Evolutionary conservation across 2,888 invertebrate species (phyloP).

Genomic region (Ernsta delagoae): DNA sequence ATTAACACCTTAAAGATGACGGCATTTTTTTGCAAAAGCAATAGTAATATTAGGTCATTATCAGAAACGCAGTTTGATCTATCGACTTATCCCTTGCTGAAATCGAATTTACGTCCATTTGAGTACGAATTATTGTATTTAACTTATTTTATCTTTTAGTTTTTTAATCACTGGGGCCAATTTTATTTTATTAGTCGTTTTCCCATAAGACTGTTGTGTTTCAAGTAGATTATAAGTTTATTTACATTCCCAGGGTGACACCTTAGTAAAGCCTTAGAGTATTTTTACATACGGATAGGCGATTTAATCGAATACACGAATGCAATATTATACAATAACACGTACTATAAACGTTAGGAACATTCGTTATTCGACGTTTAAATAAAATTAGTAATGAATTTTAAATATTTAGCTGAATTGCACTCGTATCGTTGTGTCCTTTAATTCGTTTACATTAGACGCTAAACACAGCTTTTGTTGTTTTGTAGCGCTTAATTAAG

Average conservation of each 20-base stretch:
- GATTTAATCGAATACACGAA: too few species aligned
- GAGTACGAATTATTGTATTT: conserved; percentile 36
- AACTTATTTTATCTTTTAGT: conserved; percentile 34
- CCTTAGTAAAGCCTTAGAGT: not conserved
- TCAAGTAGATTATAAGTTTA: conserved; percentile 30
- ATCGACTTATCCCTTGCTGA: conserved; percentile 22
- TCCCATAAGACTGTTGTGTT: conserved; percentile 25
- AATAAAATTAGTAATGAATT: too few species aligned
- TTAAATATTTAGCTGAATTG: not conserved
- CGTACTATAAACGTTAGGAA: too few species aligned
- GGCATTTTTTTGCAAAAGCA: too few species aligned
- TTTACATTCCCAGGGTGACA: conserved; percentile 17
- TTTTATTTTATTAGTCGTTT: conserved; percentile 39
- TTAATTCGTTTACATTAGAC: conserved; percentile 20
- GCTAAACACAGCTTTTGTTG: conserved; percentile 38
- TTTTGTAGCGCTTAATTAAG: conserved; percentile 30
- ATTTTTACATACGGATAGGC: not conserved
- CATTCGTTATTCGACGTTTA: too few species aligned
- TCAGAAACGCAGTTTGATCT: too few species aligned
- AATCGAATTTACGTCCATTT: conserved; percentile 40
- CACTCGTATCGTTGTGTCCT: conserved; percentile 8
- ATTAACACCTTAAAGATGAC: too few species aligned
- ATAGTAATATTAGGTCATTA: too few species aligned
- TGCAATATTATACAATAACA: too few species aligned
- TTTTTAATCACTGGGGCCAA: conserved; percentile 45